Base-by-base conservation (phyloP, 2,888 invertebrate species). In the Tiliacea aurago region DNA sequence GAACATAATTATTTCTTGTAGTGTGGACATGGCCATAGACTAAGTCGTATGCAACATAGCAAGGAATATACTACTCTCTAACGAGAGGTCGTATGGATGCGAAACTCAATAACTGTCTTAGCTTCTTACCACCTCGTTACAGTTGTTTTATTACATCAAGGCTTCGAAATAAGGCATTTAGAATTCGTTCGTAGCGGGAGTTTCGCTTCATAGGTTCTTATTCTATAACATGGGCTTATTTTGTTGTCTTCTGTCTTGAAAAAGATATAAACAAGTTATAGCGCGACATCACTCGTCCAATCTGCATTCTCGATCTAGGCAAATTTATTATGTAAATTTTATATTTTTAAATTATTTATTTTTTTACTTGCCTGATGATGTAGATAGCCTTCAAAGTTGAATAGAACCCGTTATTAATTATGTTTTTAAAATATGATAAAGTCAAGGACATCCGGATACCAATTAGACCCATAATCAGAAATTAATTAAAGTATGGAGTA, bases 351-450 rank as follows among this genome's bases (percentile, higher is more conserved):
- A n/a, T n/a, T n/a, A n/a, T n/a, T n/a, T n/a, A n/a, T n/a, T n/a
- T 43, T 53, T 67, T n/a, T 62, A 20, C 0, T 53, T 23, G 18
- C 1, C 4, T n/a, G 13, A 15, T n/a, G 6, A 15, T 28, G 33
- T 53, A 13, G 3, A 56, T 47, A n/a, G 4, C 41, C 18, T n/a
- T n/a, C 0, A 41, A 41, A 47, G 3, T 43, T 49, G 18, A 43
- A 43, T 20, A 33, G 20, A 53, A 53, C 4, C 0, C 4, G 37
- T 37, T 37, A 37, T 37, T 37, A 37, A 37, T 37, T 37, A 37
- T 37, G 37, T 37, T 37, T 37, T 37, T 37, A 37, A 69, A 69
- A n/a, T 49, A 37, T 45, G 41, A 55, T 55, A n/a, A 73, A 63
- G 45, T 47, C 28, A 45, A 37, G n/a, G 23, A 41, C n/a, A 33